A percentile compares a stretch with the other conserved stretches of the same genome.
Conservation (phyloP, 2,888 invertebrate species). For the Acleris sparsana region DNA sequence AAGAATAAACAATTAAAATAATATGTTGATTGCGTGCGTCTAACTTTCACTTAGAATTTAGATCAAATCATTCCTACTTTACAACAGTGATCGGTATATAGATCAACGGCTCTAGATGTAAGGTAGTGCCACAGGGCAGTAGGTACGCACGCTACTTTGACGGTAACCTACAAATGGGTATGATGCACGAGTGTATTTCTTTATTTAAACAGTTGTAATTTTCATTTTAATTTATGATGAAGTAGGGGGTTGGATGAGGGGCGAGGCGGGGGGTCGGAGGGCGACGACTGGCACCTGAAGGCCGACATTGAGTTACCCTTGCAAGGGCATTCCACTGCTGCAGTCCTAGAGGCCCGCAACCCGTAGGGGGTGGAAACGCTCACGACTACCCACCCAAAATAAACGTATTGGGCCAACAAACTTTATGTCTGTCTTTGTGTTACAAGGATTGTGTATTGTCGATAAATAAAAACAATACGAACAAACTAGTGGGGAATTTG, state of each 20-base stretch:
- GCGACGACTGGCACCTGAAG: constrained; percentile 74
- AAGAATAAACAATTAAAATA: constrained; percentile 17
- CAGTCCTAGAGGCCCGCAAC: constrained; percentile 65
- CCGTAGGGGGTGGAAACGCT: constrained; percentile 46
- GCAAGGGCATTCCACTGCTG: constrained; percentile 76
- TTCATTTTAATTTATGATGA: constrained; percentile 41
- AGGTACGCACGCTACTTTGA: neutral
- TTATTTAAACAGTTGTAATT: constrained; percentile 62
- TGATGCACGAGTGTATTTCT: constrained; percentile 43
- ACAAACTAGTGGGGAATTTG: neutral
- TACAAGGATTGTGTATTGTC: constrained; percentile 20
- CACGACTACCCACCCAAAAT: constrained; percentile 42
- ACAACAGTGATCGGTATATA: constrained; percentile 1
- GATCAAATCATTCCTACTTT: constrained; percentile 15
- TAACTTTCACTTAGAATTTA: constrained; percentile 23
- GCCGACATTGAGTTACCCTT: constrained; percentile 78
- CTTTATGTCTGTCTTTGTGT: constrained; percentile 26
- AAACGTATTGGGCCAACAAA: constrained; percentile 35
- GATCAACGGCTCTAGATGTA: neutral
- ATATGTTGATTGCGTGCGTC: constrained; percentile 14
- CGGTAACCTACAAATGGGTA: no score
- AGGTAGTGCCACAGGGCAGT: neutral
- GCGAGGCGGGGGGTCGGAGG: constrained; percentile 65
- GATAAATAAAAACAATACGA: constrained; percentile 12
- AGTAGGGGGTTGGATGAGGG: constrained; percentile 51